Conservation (phyloP, 1,140 invertebrate genomes). For the Octopus sinensis region DNA sequence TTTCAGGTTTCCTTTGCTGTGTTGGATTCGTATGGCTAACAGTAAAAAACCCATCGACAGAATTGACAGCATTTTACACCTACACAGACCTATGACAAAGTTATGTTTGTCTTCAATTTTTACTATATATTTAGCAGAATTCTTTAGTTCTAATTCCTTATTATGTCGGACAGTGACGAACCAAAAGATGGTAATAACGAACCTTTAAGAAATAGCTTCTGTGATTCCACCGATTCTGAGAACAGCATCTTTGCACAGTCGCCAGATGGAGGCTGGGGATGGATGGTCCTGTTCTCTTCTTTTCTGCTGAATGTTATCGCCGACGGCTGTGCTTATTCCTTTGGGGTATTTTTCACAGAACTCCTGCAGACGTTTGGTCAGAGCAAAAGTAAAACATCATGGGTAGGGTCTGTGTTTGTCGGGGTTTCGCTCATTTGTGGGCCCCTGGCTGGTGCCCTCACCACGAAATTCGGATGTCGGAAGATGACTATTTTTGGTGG, state of each 20-base stretch:
- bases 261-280: slow-evolving; percentile 81
- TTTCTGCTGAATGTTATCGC: slow-evolving; percentile 89
- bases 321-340: slow-evolving; percentile 70
- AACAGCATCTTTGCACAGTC: slow-evolving; percentile 60
- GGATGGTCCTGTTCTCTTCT: slow-evolving; percentile 74
- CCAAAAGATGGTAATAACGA: slow-evolving; percentile 1
- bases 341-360: slow-evolving; percentile 61
- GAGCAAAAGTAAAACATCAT: slow-evolving; percentile 82
- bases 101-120: slow-evolving; percentile 43
- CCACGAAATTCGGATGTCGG: slow-evolving; percentile 79
- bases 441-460: slow-evolving; percentile 82
- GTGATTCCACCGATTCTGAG: slow-evolving; percentile 13
- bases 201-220: slow-evolving; percentile 18
- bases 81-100: slow-evolving; percentile 47
- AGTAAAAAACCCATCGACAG: slow-evolving; percentile 21
- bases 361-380: slow-evolving; percentile 79
- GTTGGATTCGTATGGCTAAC: slow-evolving; percentile 28
- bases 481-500: slow-evolving; percentile 74
- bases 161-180: slow-evolving; percentile 18
- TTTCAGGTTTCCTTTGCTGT: slow-evolving; percentile 31
- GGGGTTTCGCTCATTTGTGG: slow-evolving; percentile 67
- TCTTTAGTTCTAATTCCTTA: slow-evolving; percentile 46
- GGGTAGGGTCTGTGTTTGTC: slow-evolving; percentile 61
- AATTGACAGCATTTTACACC: slow-evolving; percentile 37
- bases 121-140: slow-evolving; percentile 41